Conservation (phyloP, 2,888 invertebrate genomes). For the Diaprepes abbreviatus region DNA sequence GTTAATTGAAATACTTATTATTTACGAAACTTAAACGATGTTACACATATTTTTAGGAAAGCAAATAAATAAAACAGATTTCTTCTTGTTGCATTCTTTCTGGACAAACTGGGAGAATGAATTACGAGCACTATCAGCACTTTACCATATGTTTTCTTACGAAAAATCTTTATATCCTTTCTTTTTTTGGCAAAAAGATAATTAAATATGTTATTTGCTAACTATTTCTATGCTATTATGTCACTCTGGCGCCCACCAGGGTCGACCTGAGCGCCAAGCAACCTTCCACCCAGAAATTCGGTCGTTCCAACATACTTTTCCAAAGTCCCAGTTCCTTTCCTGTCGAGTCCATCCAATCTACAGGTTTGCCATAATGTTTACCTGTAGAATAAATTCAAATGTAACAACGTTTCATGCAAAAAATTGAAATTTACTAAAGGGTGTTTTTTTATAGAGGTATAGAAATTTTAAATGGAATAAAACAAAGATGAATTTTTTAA, state of each 20-base stretch:
- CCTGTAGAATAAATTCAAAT: slow-evolving; percentile 71
- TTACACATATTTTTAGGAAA: too few relatives aligned
- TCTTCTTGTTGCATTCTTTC: not conserved
- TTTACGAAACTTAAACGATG: too few relatives aligned
- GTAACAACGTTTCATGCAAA: too few relatives aligned
- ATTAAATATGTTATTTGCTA: not conserved
- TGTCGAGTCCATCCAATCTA: slow-evolving; percentile 96
- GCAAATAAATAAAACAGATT: too few relatives aligned
- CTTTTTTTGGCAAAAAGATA: slow-evolving; percentile 3
- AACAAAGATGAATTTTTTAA: too few relatives aligned
- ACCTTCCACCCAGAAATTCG: slow-evolving; percentile 98
- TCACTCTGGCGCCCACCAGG: slow-evolving; percentile 71
- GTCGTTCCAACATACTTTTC: slow-evolving; percentile 94
- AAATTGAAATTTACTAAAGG: too few relatives aligned
- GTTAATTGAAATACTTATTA: too few relatives aligned
- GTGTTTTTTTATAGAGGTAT: too few relatives aligned
- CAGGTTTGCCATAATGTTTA: slow-evolving; percentile 85
- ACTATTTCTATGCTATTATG: slow-evolving; percentile 52
- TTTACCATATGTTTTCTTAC: slow-evolving; percentile 11
- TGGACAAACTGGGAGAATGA: not conserved
- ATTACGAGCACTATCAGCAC: not conserved
- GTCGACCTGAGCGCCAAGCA: slow-evolving; percentile 88
- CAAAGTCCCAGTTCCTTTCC: slow-evolving; percentile 92
- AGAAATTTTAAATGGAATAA: too few relatives aligned
- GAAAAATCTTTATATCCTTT: not conserved